Conservation (phyloP, 2,797 vertebrate species). For the Cottoperca gobio region DNA sequence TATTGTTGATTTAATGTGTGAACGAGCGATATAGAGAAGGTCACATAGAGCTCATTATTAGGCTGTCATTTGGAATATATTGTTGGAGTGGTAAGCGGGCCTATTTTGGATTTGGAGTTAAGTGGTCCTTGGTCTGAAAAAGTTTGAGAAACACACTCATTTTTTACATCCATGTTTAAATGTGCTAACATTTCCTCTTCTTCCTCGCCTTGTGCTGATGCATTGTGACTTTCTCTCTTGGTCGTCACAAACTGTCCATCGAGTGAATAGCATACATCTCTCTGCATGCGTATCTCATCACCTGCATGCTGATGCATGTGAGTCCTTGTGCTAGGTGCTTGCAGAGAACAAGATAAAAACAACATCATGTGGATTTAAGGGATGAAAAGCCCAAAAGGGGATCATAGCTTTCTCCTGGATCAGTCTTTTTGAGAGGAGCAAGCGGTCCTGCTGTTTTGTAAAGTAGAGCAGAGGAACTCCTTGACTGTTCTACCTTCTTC, state of each 20-base stretch:
- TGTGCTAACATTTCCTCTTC: background rate
- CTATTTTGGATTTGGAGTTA: too few species aligned
- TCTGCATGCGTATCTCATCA: background rate
- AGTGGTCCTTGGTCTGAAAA: too few species aligned
- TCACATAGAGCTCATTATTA: too few species aligned
- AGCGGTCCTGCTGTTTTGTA: conserved; percentile 22
- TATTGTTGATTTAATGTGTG: too few species aligned
- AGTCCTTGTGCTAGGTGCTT: background rate
- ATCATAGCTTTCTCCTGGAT: conserved; percentile 10
- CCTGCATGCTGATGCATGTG: background rate
- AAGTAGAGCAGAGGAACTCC: conserved; percentile 47
- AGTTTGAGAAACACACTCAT: too few species aligned
- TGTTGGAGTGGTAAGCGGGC: too few species aligned
- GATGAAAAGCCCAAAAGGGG: conserved; percentile 7
- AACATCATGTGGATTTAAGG: conserved; percentile 4
- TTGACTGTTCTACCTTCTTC: conserved; percentile 49
- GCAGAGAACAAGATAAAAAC: background rate
- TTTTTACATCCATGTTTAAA: background rate
- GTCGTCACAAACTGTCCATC: background rate
- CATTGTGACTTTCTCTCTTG: background rate
- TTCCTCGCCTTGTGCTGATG: background rate
- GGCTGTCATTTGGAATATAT: too few species aligned
- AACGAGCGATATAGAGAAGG: too few species aligned
- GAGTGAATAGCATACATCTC: background rate
- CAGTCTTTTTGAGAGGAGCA: conserved; percentile 3